Base-by-base conservation (phyloP, 2,888 invertebrate genomes). In the Trichacis sp. region DNA sequence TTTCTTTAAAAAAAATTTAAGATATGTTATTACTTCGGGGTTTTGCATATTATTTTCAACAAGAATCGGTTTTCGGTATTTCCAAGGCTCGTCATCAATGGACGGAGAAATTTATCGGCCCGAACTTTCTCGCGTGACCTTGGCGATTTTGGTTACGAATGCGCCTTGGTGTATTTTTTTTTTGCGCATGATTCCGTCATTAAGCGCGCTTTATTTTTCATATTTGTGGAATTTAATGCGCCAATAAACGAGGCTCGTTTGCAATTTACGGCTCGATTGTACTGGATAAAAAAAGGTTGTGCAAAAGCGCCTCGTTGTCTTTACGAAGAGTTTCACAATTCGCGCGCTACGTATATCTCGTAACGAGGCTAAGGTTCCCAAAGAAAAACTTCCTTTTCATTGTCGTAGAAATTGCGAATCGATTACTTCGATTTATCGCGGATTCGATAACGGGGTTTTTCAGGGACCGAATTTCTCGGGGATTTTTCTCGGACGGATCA, bases 51-150 rank as follows among this genome's bases (percentile, higher is more conserved):
- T n/a, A n/a, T n/a, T n/a, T n/a, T n/a, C n/a, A n/a, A n/a, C n/a
- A n/a, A n/a, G n/a, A n/a, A n/a, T n/a, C n/a, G n/a, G 24, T 24
- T 24, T 24, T 24, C n/a, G n/a, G n/a, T n/a, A n/a, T 24, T 24
- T 8, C 56, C 67, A 57, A 63, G 59, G 53, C 57, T 63, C 60
- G 60, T 63, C 60, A 58, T 53, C 58, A 57, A 54, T 47, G 64
- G 58, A 53, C 52, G 68, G 64, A 68, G 68, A 64, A 68, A 68
- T 68, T 68, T 64, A 64, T 68, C 61, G 67, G 60, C 63, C 29
- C 57, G 56, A 55, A 64, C 68, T 68, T 68, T 68, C 61, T 61
- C 64, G 53, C 63, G 29, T 54, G 67, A 64, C 67, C 67, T 68
- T 68, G 67, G 57, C 64, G 24, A 50, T 68, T 68, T 68, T 50